phyloP scores from a whole-genome alignment of 2,113 vertebrate genomes.

The Peromyscus maniculatus region DNA sequence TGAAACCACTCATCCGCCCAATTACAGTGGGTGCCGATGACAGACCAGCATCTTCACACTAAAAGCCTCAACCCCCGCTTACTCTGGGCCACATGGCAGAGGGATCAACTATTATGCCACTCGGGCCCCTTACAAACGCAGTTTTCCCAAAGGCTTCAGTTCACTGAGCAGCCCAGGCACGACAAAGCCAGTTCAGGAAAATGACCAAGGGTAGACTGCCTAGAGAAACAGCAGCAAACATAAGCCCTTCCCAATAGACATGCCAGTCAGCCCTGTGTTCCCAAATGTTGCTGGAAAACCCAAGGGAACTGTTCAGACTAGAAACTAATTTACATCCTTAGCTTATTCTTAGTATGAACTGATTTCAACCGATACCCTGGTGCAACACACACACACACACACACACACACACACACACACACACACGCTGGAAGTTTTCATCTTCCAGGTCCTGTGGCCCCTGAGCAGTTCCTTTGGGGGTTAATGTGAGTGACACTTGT shows the following conservation, averaged over 20 bases:
- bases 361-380: background rate
- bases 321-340: constrained; percentile 41
- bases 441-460: background rate
- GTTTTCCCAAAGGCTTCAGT: constrained; percentile 52
- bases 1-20: constrained; percentile 75
- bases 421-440: background rate
- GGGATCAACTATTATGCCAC: constrained; percentile 55
- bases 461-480: background rate
- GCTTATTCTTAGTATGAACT: background rate
- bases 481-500: background rate
- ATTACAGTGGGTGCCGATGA: constrained; percentile 76
- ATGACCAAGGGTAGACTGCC: background rate
- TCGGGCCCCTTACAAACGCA: constrained; percentile 38
- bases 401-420: no score
- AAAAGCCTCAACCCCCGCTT: constrained; percentile 68
- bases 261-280: background rate
- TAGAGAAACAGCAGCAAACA: constrained; percentile 8
- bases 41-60: constrained; percentile 70
- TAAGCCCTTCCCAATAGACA: background rate
- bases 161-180: background rate
- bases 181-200: constrained; percentile 60
- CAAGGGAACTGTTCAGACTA: background rate
- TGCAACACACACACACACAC: background rate
- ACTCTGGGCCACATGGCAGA: constrained; percentile 73
- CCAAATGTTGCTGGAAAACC: background rate